Percentiles rank a stretch among this genome's conserved stretches.
phyloP scores from a whole-genome alignment of 2,888 invertebrate species.

The Epirrhoe alternata region DNA sequence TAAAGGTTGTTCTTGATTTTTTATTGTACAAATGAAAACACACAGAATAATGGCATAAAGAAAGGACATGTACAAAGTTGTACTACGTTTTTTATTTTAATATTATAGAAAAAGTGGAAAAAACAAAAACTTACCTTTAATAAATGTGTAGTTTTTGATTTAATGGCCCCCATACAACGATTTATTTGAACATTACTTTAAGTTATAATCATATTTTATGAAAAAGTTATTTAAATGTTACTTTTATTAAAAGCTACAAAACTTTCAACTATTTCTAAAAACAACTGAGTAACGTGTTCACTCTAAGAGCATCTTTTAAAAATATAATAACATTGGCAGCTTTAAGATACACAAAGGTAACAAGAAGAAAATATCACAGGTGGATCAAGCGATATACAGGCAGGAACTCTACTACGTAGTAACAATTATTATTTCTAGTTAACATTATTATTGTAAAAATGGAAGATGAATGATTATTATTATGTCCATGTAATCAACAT shows the following conservation, averaged over 20 bases:
- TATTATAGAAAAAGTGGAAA: neutral
- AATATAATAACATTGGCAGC: conserved; percentile 66
- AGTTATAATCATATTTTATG: neutral
- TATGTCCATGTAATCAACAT: conserved; percentile 57
- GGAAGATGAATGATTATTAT: conserved; percentile 53
- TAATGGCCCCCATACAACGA: conserved; percentile 80
- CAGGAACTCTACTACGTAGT: conserved; percentile 77
- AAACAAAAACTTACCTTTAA: conserved; percentile 63
- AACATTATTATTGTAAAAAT: conserved; percentile 55
- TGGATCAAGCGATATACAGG: conserved; percentile 79
- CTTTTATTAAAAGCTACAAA: neutral
- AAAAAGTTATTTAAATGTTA: neutral
- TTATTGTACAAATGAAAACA: too few species aligned
- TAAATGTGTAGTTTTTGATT: conserved; percentile 73
- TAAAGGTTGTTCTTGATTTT: neutral
- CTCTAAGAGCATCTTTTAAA: conserved; percentile 63
- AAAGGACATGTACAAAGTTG: too few species aligned
- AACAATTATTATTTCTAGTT: conserved; percentile 58
- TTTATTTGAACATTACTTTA: conserved; percentile 52
- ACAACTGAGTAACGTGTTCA: conserved; percentile 60
- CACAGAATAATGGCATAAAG: too few species aligned
- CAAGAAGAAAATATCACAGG: conserved; percentile 79
- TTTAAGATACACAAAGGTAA: conserved; percentile 59
- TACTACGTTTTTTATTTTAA: too few species aligned
- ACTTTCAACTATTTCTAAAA: conserved; percentile 37